phyloP scores from a whole-genome alignment of 2,888 invertebrate species.

The Ormyrus rosae region DNA sequence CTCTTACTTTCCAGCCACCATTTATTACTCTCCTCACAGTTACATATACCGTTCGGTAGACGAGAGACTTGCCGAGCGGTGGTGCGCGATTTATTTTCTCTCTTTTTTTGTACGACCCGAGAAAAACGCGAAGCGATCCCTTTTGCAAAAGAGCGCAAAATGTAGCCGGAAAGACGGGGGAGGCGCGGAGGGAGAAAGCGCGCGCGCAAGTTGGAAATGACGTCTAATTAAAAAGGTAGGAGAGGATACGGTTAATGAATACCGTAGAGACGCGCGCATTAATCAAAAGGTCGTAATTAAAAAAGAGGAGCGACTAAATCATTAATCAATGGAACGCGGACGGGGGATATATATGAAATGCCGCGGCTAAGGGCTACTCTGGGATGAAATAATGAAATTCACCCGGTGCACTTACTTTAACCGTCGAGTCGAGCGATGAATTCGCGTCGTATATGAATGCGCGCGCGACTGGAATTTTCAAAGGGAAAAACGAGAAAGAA shows the following conservation, averaged over 20 bases:
- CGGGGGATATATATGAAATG: conserved; percentile 22
- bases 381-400: conserved; percentile 12
- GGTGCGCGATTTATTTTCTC: conserved; percentile 28
- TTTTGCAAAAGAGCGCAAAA: no score
- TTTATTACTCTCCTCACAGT: no score
- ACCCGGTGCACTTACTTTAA: no score
- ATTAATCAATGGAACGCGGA: conserved; percentile 46
- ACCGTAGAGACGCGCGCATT: conserved; percentile 33
- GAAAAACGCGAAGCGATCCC: neutral
- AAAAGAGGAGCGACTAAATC: conserved; percentile 52
- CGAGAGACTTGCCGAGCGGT: no score
- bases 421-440: neutral
- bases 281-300: conserved; percentile 54
- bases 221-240: conserved; percentile 53
- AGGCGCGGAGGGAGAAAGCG: neutral
- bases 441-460: neutral
- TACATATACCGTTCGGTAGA: no score
- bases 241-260: conserved; percentile 54
- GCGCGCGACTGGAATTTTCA: neutral
- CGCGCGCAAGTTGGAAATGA: conserved; percentile 48
- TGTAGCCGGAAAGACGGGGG: neutral
- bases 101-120: conserved; percentile 21
- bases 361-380: neutral
- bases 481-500: neutral
- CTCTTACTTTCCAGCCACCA: no score